A percentile compares a stretch with the other conserved stretches of the same genome.
Conservation (phyloP, 1,140 invertebrate species). For the Lysiphlebus fabarum region DNA sequence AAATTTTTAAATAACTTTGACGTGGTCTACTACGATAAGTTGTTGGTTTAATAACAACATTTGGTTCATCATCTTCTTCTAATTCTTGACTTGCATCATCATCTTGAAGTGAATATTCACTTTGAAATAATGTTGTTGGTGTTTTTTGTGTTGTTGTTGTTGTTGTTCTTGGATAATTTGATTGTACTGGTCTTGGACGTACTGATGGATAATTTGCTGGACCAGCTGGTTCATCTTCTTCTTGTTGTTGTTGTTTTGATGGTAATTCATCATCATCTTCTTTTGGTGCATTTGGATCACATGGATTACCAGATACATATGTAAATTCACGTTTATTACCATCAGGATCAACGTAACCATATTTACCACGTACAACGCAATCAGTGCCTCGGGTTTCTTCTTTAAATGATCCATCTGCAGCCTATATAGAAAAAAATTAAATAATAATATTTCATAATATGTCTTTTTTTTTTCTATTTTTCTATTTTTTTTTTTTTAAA, state of each 20-base stretch:
- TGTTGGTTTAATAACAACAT: slow-evolving; percentile 36
- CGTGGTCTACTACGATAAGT: slow-evolving; percentile 38
- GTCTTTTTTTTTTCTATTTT: no score
- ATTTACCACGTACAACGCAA: slow-evolving; percentile 83
- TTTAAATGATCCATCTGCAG: slow-evolving; percentile 83
- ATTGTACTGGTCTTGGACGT: slow-evolving; percentile 53
- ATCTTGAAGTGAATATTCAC: slow-evolving; percentile 60
- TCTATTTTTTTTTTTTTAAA: no score
- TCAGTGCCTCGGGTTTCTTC: slow-evolving; percentile 82
- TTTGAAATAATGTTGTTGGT: slow-evolving; percentile 65
- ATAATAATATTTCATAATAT: no score
- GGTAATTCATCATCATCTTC: slow-evolving; percentile 62
- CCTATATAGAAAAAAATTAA: no score
- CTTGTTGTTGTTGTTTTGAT: slow-evolving; percentile 48
- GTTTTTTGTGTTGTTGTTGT: slow-evolving; percentile 60
- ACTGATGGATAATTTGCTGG: slow-evolving; percentile 65
- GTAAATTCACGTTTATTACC: slow-evolving; percentile 84
- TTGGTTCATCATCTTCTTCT: slow-evolving; percentile 58
- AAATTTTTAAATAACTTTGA: slow-evolving; percentile 37
- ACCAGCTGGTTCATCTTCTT: slow-evolving; percentile 59
- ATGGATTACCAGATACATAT: slow-evolving; percentile 88
- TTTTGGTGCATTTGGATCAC: slow-evolving; percentile 75
- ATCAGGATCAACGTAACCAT: slow-evolving; percentile 84
- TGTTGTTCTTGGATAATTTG: slow-evolving; percentile 48
- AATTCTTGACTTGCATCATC: slow-evolving; percentile 60